phyloP scores from a whole-genome alignment of 2,113 vertebrate species.

The Gulo gulo region DNA sequence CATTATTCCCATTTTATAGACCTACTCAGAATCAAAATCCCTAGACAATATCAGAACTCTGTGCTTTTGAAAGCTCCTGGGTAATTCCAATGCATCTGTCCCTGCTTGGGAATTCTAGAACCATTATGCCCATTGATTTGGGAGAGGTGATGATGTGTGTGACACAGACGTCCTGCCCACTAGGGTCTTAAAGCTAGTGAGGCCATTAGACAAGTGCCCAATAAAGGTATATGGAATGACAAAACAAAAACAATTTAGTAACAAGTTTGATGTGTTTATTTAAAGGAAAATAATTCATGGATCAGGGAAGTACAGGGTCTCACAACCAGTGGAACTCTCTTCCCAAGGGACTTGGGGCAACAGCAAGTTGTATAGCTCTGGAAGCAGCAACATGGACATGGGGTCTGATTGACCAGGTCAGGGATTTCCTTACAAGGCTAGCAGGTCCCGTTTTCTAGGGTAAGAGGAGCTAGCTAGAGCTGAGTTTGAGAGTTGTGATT shows the following conservation, averaged over 20 bases:
- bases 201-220: not conserved
- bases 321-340: not conserved
- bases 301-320: not conserved
- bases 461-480: not conserved
- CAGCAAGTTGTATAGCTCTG: not conserved
- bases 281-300: not conserved
- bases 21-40: not conserved
- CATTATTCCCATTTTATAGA: not conserved
- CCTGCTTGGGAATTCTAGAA: not conserved
- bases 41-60: not conserved
- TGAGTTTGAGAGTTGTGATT: not conserved
- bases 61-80: not conserved
- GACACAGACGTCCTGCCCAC: not conserved
- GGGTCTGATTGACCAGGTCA: not conserved
- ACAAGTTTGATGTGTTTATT: not conserved
- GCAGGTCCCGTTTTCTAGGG: not conserved
- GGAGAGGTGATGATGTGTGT: not conserved
- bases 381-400: not conserved
- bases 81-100: not conserved
- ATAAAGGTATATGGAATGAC: not conserved
- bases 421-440: not conserved
- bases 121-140: not conserved
- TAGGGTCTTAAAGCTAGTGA: not conserved
- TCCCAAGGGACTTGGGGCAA: not conserved
- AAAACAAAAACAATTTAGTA: not conserved